These are phyloP conservation scores for Caloenas nicobarica DNA, from an alignment of 2,113 vertebrate genomes.

Conservation along the genomic window DNA sequence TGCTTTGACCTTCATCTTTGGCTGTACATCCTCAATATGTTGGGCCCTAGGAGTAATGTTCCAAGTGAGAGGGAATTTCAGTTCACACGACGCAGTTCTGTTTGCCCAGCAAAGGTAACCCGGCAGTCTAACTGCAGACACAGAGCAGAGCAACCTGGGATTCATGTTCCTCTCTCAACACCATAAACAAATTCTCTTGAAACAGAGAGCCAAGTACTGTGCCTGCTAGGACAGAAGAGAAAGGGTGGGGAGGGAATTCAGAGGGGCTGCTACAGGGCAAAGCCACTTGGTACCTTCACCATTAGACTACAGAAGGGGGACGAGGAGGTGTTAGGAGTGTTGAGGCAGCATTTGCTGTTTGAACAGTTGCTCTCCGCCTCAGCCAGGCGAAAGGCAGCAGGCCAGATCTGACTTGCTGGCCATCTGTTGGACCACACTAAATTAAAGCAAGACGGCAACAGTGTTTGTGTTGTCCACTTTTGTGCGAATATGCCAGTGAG, in stretches of 20 bases:
- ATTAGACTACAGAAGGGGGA: not conserved
- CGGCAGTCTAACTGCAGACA: not conserved
- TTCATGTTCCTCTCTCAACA: not conserved
- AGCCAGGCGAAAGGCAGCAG: conserved; percentile 41
- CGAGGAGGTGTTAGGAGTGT: not conserved
- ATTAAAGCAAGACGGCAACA: conserved; percentile 8
- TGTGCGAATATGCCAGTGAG: not conserved
- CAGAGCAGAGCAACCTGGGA: not conserved
- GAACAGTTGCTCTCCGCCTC: conserved; percentile 34
- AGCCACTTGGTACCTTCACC: not conserved
- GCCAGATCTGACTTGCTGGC: conserved; percentile 51
- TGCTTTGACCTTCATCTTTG: not conserved
- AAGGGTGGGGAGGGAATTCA: not conserved
- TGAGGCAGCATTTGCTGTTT: conserved; percentile 16
- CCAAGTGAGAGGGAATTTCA: not conserved
- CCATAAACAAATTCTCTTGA: not conserved
- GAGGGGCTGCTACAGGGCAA: not conserved
- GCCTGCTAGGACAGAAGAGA: not conserved
- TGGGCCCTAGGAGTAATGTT: not conserved
- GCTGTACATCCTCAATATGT: not conserved
- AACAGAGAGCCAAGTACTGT: not conserved
- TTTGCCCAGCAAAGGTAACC: not conserved
- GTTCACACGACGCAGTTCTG: not conserved
- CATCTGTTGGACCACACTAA: conserved; percentile 59
- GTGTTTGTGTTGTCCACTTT: conserved; percentile 23